Evolutionary conservation across 2,797 vertebrate species (phyloP).

Genomic region (Spatula versicolor): DNA sequence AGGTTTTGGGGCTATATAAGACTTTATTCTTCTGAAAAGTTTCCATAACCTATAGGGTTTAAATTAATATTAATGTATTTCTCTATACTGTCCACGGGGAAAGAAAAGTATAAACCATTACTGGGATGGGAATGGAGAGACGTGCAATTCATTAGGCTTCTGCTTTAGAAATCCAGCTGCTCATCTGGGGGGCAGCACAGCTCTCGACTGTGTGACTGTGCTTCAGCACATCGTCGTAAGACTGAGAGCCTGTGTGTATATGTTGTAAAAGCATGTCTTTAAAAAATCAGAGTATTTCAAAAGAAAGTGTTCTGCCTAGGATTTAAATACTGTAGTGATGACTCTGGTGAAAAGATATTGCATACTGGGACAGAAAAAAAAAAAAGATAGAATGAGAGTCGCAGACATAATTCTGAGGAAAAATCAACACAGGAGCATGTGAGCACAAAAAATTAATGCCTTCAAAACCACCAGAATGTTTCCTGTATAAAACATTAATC

Average conservation of each 20-base stretch:
- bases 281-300: background rate
- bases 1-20: background rate
- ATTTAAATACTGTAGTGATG: background rate
- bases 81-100: rapidly evolving
- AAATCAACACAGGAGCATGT: background rate
- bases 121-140: background rate
- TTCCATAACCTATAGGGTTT: background rate
- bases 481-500: background rate
- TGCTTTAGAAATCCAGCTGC: background rate
- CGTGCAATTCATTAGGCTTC: background rate
- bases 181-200: background rate
- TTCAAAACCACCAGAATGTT: background rate
- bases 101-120: background rate
- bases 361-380: background rate
- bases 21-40: background rate
- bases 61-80: background rate
- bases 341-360: background rate
- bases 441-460: background rate
- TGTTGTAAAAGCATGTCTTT: background rate
- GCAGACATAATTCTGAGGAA: background rate
- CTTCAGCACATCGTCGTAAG: background rate
- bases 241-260: background rate
- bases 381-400: background rate
- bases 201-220: background rate
- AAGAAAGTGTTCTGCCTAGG: background rate